Base-by-base conservation (phyloP, 2,797 vertebrate species). In the Premnoplex brunnescens region DNA sequence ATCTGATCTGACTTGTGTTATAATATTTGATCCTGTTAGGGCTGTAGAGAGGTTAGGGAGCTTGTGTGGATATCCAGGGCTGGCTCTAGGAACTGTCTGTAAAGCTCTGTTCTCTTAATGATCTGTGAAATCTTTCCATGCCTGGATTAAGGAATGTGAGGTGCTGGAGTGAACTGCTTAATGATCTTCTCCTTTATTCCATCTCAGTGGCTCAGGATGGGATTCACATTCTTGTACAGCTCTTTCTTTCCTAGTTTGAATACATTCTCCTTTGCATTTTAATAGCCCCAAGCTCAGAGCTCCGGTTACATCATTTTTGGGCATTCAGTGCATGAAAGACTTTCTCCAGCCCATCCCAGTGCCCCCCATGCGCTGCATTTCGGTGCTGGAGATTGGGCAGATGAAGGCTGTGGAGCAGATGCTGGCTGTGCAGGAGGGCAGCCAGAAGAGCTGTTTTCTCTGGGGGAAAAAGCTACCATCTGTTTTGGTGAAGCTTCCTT, bases 221-320 rank as follows among this genome's bases (percentile, higher is more conserved):
- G 88, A 91, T 78, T 97, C 81, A 46, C 59, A 71, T 96, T 95
- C 96, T 63, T 77, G 51, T 52, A 59, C 69, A 75, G 85, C 48
- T 67, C 82, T 62, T 85, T 81, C 34, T 88, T 78, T 82, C n/a
- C 4, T 7, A 23, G 37, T 74, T 52, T 91, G 88, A 96, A 95
- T 93, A 26, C 64, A 2, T 56, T 85, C 93, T 93, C 59, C 60
- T 97, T 96, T 96, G 95, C 91, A 94, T 96, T 76, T 96, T 49
- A 73, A 88, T 96, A 82, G 24, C 75, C 26, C 11, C 43, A 6
- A 76, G 9, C 87, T 39, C 62, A 4, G 34, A 8, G 55, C 86
- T 55, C 28, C 1, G n/a, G 26, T 88, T 67, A 19, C 51, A 46
- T 85, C 94, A 83, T 34, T 8, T 30, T n/a, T 60, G 54, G 92